Conservation (phyloP, 2,888 invertebrate genomes). For the Drosophila nr. medialis region DNA sequence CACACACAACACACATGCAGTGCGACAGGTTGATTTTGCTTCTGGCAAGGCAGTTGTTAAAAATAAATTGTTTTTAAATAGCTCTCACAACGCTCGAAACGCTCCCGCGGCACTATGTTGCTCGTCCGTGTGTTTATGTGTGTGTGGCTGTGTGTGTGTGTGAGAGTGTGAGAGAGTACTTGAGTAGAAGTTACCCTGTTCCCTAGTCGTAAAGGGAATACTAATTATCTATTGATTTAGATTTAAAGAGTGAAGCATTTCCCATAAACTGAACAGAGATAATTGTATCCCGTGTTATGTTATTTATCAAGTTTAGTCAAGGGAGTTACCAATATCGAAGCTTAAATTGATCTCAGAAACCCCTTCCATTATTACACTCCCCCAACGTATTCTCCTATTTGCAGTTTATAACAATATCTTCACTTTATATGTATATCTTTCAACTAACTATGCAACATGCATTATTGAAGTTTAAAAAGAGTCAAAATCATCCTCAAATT, state of each 20-base stretch:
- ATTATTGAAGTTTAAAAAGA: not conserved
- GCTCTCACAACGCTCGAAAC: conserved; percentile 63
- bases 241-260: not conserved
- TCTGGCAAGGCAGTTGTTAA: conserved; percentile 70
- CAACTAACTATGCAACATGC: not conserved
- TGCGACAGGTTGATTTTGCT: conserved; percentile 71
- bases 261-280: not conserved
- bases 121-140: conserved; percentile 9
- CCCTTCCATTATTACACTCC: not conserved
- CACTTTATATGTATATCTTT: not conserved
- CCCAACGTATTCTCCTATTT: not conserved
- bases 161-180: conserved; percentile 11
- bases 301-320: not conserved
- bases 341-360: not conserved
- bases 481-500: not conserved
- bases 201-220: not conserved
- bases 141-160: conserved; percentile 1
- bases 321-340: not conserved
- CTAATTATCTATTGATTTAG: not conserved
- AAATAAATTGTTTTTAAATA: conserved; percentile 80
- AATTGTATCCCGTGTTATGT: not conserved
- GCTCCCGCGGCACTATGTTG: conserved; percentile 27
- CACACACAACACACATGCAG: conserved; percentile 18
- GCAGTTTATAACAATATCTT: not conserved
- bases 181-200: not conserved